phyloP scores from a whole-genome alignment of 2,888 invertebrate species.

The Nudaria mundana region DNA sequence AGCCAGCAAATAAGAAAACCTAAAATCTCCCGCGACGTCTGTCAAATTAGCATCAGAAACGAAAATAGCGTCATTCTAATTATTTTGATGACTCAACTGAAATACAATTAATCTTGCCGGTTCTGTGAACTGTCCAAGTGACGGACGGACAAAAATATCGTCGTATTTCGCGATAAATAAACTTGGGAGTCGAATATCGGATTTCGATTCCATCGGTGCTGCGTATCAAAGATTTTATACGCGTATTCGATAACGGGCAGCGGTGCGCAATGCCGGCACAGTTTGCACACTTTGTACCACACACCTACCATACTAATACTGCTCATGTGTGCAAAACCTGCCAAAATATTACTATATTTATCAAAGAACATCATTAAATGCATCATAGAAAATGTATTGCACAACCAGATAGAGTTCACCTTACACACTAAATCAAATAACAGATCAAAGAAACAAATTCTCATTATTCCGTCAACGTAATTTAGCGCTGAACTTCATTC shows the following conservation, averaged over 20 bases:
- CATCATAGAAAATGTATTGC: conserved; percentile 12
- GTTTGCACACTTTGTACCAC: conserved; percentile 8
- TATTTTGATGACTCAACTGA: conserved; percentile 81
- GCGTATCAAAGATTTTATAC: conserved; percentile 76
- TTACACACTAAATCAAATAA: conserved; percentile 6
- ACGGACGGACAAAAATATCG: conserved; percentile 79
- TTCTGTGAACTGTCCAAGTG: conserved; percentile 80
- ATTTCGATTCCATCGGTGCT: conserved; percentile 80
- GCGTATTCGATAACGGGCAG: conserved; percentile 56
- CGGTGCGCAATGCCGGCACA: conserved; percentile 58
- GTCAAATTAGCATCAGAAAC: conserved; percentile 80
- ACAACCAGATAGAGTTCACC: conserved; percentile 9
- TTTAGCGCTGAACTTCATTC: conserved; percentile 19
- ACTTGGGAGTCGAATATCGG: conserved; percentile 73
- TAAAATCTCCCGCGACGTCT: conserved; percentile 79
- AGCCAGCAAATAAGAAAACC: conserved; percentile 64
- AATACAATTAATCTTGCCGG: conserved; percentile 80
- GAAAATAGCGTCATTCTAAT: conserved; percentile 81
- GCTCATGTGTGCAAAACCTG: conserved; percentile 14
- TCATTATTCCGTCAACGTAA: conserved; percentile 21
- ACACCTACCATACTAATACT: conserved; percentile 5
- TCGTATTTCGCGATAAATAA: conserved; percentile 80
- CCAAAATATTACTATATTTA: conserved; percentile 17
- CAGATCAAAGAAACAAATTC: conserved; percentile 16
- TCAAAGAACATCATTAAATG: conserved; percentile 15